Base-by-base conservation (phyloP, 2,797 vertebrate species). In the Helostoma temminkii region DNA sequence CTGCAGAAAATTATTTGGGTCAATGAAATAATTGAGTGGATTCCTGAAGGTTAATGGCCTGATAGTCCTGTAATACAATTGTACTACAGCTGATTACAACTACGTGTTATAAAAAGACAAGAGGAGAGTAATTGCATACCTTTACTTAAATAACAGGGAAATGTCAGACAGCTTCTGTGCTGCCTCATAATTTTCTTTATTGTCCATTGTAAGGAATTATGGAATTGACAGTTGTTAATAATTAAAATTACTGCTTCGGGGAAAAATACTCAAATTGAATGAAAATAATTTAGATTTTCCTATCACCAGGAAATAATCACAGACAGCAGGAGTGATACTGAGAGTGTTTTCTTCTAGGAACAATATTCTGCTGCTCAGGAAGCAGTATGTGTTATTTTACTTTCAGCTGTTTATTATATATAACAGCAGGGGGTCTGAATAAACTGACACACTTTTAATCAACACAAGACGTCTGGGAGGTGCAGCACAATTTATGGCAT, bases 371-470 rank as follows among this genome's bases (percentile, higher is more conserved):
- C 26, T 53, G 39, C 39, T 43, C 16, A 53, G 19, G 12, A 41
- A 66, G 47, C 6, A 39, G 18, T 39, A 16, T 39, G 18, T 42
- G 41, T 19, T 45, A 21, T 11, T 45, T 21, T 21, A 4, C 19
- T 10, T 21, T 26, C 22, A 56, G 30, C 46, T 28, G 36, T 47
- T 66, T 42, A 59, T 58, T 18, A 21, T 41, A 54, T 18, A 54
- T 15, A 46, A 10, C n/a, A 45, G 50, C 19, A 18, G 39, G 42
- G 4, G n/a, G 9, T 21, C 19, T 45, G 19, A 45, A 21, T 45
- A 45, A 21, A 30, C 28, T 0, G 25, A 42, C 16, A 32, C n/a
- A 47, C 19, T 21, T 45, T 45, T 45, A 45, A 22, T 21, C 42
- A 21, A 45, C n/a, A 21, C n/a, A 12, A 22, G 42, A 22, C 42